These are phyloP conservation scores for Crotalus helleri DNA, from an alignment of 2,113 vertebrate genomes.

Conservation along the genomic window DNA sequence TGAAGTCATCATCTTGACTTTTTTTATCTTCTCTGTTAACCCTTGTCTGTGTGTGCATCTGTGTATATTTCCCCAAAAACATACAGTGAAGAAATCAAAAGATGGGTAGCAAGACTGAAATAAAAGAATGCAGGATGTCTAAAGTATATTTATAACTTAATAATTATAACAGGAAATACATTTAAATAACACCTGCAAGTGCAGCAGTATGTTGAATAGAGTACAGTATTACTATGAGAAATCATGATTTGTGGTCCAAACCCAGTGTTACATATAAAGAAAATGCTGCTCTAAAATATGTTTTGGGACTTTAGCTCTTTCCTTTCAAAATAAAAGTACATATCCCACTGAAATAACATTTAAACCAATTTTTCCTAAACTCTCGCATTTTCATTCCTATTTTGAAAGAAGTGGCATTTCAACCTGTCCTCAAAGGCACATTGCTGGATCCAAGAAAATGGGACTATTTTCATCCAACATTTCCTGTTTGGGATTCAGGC, in stretches of 20 bases:
- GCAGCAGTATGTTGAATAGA: background rate
- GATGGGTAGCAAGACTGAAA: background rate
- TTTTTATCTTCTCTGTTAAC: background rate
- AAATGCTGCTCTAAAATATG: background rate
- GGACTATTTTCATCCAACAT: background rate
- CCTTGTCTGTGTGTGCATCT: background rate
- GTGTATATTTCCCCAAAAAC: background rate
- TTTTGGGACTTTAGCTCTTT: slow-evolving; percentile 7
- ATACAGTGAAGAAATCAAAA: background rate
- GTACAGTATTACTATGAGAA: background rate
- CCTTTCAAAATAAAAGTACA: background rate
- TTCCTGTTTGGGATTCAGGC: background rate
- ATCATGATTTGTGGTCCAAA: slow-evolving; percentile 17
- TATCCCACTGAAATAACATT: background rate
- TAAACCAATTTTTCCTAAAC: background rate
- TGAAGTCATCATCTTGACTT: background rate
- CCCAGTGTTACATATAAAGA: background rate
- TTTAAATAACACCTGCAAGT: background rate
- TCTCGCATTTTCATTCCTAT: background rate
- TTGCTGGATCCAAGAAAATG: background rate
- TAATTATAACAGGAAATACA: background rate
- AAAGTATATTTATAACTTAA: background rate
- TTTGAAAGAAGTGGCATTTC: background rate
- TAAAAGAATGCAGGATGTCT: background rate
- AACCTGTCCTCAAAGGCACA: background rate